These are phyloP conservation scores for Phortica okadai DNA, from an alignment of 2,888 invertebrate genomes.

Conservation along the genomic window DNA sequence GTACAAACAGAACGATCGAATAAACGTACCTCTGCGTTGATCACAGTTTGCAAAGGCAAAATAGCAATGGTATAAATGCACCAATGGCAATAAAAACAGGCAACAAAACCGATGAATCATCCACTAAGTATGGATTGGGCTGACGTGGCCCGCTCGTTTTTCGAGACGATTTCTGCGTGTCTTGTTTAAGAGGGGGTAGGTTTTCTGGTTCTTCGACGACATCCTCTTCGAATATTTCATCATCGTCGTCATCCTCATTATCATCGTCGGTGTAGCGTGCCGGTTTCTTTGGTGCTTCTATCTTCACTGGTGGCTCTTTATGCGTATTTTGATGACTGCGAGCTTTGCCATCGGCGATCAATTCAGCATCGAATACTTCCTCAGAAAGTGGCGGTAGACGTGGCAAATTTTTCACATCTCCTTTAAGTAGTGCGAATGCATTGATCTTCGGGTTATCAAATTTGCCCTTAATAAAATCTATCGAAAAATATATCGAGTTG, in stretches of 20 bases:
- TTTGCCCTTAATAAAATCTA: constrained; percentile 94
- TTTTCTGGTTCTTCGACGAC: constrained; percentile 37
- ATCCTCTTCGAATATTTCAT: constrained; percentile 60
- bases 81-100: constrained; percentile 96
- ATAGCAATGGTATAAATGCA: constrained; percentile 94
- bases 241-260: constrained; percentile 46
- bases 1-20: constrained; percentile 36
- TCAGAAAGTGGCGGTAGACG: constrained; percentile 83
- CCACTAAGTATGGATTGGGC: constrained; percentile 93
- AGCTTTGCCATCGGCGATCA: constrained; percentile 28
- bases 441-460: constrained; percentile 98
- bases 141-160: constrained; percentile 90
- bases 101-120: constrained; percentile 88
- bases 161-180: constrained; percentile 55
- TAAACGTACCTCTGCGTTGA: constrained; percentile 51
- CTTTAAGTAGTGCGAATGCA: constrained; percentile 93
- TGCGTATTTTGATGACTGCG: constrained; percentile 59
- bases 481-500: constrained; percentile 96
- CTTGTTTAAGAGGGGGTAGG: no score
- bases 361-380: constrained; percentile 55
- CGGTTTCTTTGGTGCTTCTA: constrained; percentile 44
- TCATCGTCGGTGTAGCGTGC: constrained; percentile 55
- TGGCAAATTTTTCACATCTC: constrained; percentile 87
- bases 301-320: constrained; percentile 42
- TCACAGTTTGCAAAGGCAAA: constrained; percentile 97